Percentiles rank a stretch among this genome's conserved stretches.
Conservation (phyloP, 2,888 invertebrate species). For the Monopis laevigella region DNA sequence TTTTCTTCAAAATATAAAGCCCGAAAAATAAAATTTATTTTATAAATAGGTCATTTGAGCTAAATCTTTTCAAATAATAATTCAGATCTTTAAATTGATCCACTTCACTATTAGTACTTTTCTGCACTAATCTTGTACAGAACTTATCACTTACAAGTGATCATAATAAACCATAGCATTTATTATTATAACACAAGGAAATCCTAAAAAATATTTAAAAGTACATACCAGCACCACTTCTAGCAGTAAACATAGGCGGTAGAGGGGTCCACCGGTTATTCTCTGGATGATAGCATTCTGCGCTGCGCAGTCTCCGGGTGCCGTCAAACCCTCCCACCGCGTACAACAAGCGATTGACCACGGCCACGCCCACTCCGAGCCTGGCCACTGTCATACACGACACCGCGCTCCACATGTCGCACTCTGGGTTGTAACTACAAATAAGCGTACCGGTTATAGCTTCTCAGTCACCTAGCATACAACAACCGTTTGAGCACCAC, state of each 20-base stretch:
- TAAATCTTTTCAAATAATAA: too few species aligned
- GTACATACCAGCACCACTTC: conserved; percentile 83
- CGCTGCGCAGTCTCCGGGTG: conserved; percentile 75
- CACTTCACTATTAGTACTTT: too few species aligned
- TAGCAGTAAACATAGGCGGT: conserved; percentile 77
- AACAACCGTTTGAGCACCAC: too few species aligned
- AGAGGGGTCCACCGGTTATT: conserved; percentile 88
- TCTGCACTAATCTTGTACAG: too few species aligned
- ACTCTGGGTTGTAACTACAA: conserved; percentile 84
- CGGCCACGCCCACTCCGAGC: conserved; percentile 82
- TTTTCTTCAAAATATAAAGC: too few species aligned
- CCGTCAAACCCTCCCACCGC: conserved; percentile 94
- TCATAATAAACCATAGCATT: too few species aligned
- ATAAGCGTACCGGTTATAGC: background rate
- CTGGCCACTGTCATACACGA: conserved; percentile 80
- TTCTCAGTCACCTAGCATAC: background rate
- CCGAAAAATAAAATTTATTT: too few species aligned
- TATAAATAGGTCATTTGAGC: too few species aligned
- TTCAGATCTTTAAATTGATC: too few species aligned
- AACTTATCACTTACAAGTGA: too few species aligned
- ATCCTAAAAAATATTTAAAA: background rate
- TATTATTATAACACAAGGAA: too few species aligned
- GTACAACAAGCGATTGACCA: conserved; percentile 80
- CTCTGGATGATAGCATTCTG: conserved; percentile 94
- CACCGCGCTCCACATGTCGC: conserved; percentile 81